A percentile compares a stretch with the other conserved stretches of the same genome.
Evolutionary conservation across 2,113 vertebrate species (phyloP).

Genomic region (Thermophis baileyi): DNA sequence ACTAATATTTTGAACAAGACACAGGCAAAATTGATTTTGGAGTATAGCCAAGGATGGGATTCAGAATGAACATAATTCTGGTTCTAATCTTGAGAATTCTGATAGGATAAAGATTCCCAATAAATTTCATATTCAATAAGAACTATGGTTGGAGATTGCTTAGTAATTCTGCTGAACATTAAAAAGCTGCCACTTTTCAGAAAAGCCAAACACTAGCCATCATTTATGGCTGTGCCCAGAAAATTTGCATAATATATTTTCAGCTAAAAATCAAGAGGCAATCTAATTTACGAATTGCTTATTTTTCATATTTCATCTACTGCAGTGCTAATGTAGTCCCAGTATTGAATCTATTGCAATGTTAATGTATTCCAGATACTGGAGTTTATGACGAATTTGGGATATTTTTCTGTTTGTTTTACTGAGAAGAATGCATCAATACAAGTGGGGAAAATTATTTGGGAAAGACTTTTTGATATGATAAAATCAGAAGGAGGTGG

Average conservation of each 20-base stretch:
- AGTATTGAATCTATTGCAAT: not conserved
- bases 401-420: not conserved
- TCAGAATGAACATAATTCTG: conserved; percentile 60
- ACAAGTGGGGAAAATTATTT: not conserved
- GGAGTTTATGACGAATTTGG: not conserved
- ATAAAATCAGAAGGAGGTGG: not conserved
- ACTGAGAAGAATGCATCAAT: not conserved
- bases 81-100: conserved; percentile 50
- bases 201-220: not conserved
- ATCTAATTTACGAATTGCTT: not conserved
- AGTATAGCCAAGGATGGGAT: conserved; percentile 36
- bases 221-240: not conserved
- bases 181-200: conserved; percentile 4
- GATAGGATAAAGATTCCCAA: conserved; percentile 52
- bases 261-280: not conserved
- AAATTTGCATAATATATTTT: not conserved
- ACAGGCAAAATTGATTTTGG: conserved; percentile 51
- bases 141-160: not conserved
- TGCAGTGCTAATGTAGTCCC: not conserved
- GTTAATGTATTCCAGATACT: not conserved
- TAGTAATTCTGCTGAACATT: conserved; percentile 25
- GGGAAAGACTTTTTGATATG: not conserved
- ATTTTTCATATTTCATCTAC: not conserved
- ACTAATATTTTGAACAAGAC: conserved; percentile 54
- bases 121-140: conserved; percentile 40